Conservation (phyloP, 2,113 vertebrate genomes). For the Chionodraco myersi region DNA sequence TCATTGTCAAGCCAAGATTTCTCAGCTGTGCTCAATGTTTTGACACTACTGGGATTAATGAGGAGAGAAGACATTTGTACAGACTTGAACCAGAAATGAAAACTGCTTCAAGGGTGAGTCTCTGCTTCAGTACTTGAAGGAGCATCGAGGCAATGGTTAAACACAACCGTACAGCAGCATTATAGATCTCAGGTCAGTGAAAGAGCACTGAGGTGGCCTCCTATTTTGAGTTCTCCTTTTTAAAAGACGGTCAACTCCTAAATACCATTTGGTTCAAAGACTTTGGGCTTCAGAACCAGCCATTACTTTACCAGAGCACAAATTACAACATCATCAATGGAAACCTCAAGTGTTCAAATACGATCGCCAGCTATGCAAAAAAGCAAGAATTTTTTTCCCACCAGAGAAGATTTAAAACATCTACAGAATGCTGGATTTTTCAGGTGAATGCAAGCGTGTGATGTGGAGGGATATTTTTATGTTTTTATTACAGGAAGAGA, state of each 20-base stretch:
- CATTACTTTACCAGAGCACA: slow-evolving; percentile 52
- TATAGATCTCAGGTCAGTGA: slow-evolving; percentile 46
- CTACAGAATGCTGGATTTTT: slow-evolving; percentile 26
- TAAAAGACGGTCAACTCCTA: slow-evolving; percentile 26
- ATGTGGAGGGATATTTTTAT: slow-evolving; percentile 48
- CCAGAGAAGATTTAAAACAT: slow-evolving; percentile 18
- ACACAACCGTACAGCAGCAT: slow-evolving; percentile 18
- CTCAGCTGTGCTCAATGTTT: slow-evolving; percentile 45
- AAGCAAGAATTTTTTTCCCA: slow-evolving; percentile 8
- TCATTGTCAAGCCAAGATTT: slow-evolving; percentile 34
- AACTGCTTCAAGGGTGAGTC: background rate
- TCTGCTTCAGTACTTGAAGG: background rate
- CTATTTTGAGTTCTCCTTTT: slow-evolving; percentile 53
- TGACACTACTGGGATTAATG: slow-evolving; percentile 24
- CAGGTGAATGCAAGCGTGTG: slow-evolving; percentile 28
- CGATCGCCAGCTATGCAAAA: slow-evolving; percentile 9
- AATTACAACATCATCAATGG: slow-evolving; percentile 60
- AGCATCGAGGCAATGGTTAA: background rate
- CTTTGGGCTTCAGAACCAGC: slow-evolving; percentile 36
- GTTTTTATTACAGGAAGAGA: slow-evolving; percentile 56
- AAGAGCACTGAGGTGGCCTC: slow-evolving; percentile 20
- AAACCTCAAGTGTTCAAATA: slow-evolving; percentile 67
- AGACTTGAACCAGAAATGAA: background rate
- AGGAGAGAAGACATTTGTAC: background rate
- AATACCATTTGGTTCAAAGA: slow-evolving; percentile 23